Percentiles rank a stretch among this genome's conserved stretches.
Evolutionary conservation across 2,113 vertebrate genomes (phyloP).

Genomic region (Carassius auratus): DNA sequence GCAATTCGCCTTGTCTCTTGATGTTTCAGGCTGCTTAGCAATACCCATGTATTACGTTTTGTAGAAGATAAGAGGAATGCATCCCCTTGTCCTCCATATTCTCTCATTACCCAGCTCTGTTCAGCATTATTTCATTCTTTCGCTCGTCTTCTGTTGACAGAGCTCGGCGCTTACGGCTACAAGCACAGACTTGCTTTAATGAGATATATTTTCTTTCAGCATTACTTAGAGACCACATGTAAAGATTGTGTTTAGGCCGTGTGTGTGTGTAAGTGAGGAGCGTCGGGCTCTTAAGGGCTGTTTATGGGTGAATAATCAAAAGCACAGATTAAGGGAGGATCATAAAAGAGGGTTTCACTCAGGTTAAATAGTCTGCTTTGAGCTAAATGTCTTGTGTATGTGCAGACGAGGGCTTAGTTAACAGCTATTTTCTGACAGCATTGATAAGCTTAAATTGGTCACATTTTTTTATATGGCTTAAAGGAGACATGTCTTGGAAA

Average conservation of each 20-base stretch:
- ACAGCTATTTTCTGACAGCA: conserved; percentile 8
- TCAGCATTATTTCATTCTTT: neutral
- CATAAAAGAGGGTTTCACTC: conserved; percentile 10
- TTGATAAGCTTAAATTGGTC: neutral
- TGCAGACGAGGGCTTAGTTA: neutral
- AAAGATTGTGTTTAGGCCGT: conserved; percentile 34
- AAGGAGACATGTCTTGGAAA: neutral
- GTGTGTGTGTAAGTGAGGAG: conserved; percentile 28
- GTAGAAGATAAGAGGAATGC: conserved; percentile 11
- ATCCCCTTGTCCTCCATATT: conserved; percentile 11
- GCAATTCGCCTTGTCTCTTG: conserved; percentile 65
- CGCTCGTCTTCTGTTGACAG: neutral
- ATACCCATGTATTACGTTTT: conserved; percentile 62
- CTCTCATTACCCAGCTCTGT: neutral
- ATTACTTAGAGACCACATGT: conserved; percentile 24
- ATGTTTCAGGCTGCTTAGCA: conserved; percentile 78
- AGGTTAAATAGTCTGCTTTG: conserved; percentile 10
- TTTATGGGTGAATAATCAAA: conserved; percentile 36
- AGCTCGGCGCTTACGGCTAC: neutral
- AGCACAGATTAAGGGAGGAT: conserved; percentile 17
- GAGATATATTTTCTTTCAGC: conserved; percentile 9
- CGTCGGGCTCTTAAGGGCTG: neutral
- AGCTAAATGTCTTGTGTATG: conserved; percentile 19
- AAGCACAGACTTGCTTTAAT: conserved; percentile 9
- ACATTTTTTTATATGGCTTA: neutral